Percentiles rank a stretch among this genome's conserved stretches.
Evolutionary conservation across 2,888 invertebrate genomes (phyloP).

Genomic region (Phytoseiulus persimilis): DNA sequence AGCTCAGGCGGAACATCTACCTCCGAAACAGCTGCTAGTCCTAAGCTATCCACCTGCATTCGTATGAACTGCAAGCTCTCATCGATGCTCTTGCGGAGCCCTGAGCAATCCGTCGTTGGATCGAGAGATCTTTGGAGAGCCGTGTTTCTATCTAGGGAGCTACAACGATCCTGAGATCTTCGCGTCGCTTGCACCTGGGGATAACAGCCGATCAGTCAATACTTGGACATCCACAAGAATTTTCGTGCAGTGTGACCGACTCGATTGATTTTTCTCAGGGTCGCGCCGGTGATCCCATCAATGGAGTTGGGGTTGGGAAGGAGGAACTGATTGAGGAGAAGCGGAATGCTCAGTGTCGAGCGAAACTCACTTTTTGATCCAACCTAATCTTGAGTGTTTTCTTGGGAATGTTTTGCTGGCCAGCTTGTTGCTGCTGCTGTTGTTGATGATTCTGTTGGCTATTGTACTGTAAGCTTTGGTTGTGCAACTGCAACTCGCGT

Average conservation of each 20-base stretch:
- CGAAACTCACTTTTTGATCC: slow-evolving; percentile 23
- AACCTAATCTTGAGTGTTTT: slow-evolving; percentile 37
- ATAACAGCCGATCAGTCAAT: not conserved
- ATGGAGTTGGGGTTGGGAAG: not conserved
- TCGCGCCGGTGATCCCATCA: not conserved
- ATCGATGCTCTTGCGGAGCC: slow-evolving; percentile 42
- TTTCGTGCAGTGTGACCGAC: no score
- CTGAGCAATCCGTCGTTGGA: slow-evolving; percentile 27
- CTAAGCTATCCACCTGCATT: slow-evolving; percentile 44
- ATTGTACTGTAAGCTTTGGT: not conserved
- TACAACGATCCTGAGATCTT: slow-evolving; percentile 26
- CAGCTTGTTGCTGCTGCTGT: not conserved
- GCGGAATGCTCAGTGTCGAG: no score
- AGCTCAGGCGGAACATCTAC: slow-evolving; percentile 45
- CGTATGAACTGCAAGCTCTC: slow-evolving; percentile 45
- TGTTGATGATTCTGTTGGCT: not conserved
- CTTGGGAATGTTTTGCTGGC: slow-evolving; percentile 34
- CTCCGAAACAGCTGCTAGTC: slow-evolving; percentile 45
- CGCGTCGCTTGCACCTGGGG: slow-evolving; percentile 32
- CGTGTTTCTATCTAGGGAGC: slow-evolving; percentile 36
- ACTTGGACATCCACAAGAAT: no score
- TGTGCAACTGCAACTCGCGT: slow-evolving; percentile 29
- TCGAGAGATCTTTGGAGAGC: slow-evolving; percentile 33
- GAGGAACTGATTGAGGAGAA: not conserved
- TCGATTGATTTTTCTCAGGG: no score